A percentile compares a stretch with the other conserved stretches of the same genome.
These are phyloP conservation scores for Phenacoccus solenopsis DNA, from an alignment of 1,140 invertebrate genomes.

Conservation along the genomic window DNA sequence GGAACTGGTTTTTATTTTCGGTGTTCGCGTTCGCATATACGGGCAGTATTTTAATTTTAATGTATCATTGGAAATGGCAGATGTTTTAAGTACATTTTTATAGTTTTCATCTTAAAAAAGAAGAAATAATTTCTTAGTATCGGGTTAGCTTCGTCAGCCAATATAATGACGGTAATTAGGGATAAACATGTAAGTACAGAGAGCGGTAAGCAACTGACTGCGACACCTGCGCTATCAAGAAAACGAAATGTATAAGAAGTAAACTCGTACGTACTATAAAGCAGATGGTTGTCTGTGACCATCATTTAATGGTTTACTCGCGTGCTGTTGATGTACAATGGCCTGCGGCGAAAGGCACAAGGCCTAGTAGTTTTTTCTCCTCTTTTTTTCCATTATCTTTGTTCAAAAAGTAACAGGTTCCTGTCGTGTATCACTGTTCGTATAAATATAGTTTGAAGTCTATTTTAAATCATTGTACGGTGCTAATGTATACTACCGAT, in stretches of 20 bases:
- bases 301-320: constrained; percentile 2
- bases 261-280: background rate
- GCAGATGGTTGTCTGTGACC: background rate
- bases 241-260: background rate
- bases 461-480: background rate
- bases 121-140: background rate
- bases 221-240: background rate
- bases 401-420: background rate
- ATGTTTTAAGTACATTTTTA: background rate
- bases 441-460: background rate
- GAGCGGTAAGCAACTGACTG: background rate
- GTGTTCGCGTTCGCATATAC: background rate
- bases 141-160: background rate
- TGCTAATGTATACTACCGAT: background rate
- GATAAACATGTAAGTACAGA: background rate
- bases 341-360: background rate
- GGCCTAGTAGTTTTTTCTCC: background rate
- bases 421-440: background rate
- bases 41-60: background rate
- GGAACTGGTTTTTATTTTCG: too few relatives aligned
- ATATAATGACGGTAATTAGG: constrained; percentile 2
- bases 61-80: background rate
- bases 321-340: background rate
- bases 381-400: background rate
- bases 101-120: background rate